These are phyloP conservation scores for Salticus scenicus DNA, from an alignment of 2,888 invertebrate species.

Conservation along the genomic window DNA sequence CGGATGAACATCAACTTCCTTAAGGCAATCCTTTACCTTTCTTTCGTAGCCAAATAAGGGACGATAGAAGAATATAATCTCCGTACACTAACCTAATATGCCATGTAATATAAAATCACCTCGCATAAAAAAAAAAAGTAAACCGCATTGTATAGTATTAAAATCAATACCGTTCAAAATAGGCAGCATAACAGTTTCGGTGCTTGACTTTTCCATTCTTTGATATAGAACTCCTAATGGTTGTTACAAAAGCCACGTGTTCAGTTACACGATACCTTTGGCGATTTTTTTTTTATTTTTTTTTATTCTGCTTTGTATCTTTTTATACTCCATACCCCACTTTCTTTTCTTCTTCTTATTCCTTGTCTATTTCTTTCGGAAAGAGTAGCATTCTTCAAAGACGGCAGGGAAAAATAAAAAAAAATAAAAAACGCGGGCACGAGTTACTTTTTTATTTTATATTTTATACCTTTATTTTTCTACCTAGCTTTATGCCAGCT, in stretches of 20 bases:
- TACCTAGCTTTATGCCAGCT: conserved; percentile 14
- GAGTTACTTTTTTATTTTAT: background rate
- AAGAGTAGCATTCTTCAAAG: conserved; percentile 27
- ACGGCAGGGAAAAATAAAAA: too few relatives aligned
- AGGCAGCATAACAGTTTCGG: conserved; percentile 52
- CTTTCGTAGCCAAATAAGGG: too few relatives aligned
- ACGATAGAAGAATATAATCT: background rate
- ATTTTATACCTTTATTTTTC: background rate
- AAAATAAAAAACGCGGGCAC: conserved; percentile 13
- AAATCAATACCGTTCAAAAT: conserved; percentile 15
- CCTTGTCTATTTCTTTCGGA: conserved; percentile 45
- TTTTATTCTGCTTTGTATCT: conserved; percentile 18
- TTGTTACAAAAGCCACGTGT: conserved; percentile 55
- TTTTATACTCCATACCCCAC: conserved; percentile 21
- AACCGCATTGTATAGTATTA: background rate
- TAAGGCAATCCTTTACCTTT: too few relatives aligned
- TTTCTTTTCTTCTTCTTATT: conserved; percentile 17
- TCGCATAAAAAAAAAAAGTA: background rate
- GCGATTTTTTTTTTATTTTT: conserved; percentile 26
- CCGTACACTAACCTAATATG: background rate
- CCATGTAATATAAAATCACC: background rate
- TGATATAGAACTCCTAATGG: conserved; percentile 52
- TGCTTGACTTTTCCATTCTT: conserved; percentile 50
- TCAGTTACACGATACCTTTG: conserved; percentile 53
- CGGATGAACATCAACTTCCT: too few relatives aligned